These are phyloP conservation scores for Encarsia formosa DNA, from an alignment of 2,888 invertebrate genomes.

Conservation along the genomic window DNA sequence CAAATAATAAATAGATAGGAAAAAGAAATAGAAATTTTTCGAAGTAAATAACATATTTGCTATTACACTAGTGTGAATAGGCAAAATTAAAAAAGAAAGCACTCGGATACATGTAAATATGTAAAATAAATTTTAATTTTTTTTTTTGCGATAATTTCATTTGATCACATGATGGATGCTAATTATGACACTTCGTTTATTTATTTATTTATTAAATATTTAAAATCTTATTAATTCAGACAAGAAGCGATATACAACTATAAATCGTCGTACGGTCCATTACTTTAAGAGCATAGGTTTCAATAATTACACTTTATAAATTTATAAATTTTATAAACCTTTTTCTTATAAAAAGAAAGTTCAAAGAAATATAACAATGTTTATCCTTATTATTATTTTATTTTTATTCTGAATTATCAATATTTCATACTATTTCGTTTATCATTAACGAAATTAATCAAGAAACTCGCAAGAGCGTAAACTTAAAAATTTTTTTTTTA, in stretches of 20 bases:
- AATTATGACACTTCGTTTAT: conserved; percentile 47
- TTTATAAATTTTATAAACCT: conserved; percentile 50
- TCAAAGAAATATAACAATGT: conserved; percentile 42
- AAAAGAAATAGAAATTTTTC: too few species aligned
- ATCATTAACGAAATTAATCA: conserved; percentile 9
- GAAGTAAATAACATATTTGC: too few species aligned
- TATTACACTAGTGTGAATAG: too few species aligned
- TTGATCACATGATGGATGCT: conserved; percentile 44
- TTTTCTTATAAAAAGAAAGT: conserved; percentile 38
- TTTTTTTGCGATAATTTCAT: conserved; percentile 44
- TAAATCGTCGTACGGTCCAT: conserved; percentile 15
- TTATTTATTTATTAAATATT: conserved; percentile 39
- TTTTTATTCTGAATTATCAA: conserved; percentile 4
- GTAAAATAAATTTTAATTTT: too few species aligned
- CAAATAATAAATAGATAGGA: too few species aligned
- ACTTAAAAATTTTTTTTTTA: conserved; percentile 2
- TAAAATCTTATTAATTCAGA: conserved; percentile 31
- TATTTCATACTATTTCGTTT: too few species aligned
- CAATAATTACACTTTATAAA: conserved; percentile 49
- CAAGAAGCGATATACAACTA: conserved; percentile 25
- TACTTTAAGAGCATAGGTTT: conserved; percentile 40
- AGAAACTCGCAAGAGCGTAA: conserved; percentile 15
- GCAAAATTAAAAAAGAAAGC: too few species aligned
- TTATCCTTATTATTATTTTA: conserved; percentile 30
- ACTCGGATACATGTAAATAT: too few species aligned